Evolutionary conservation across 2,888 invertebrate genomes (phyloP).

Genomic region (Pegoplata infirma): DNA sequence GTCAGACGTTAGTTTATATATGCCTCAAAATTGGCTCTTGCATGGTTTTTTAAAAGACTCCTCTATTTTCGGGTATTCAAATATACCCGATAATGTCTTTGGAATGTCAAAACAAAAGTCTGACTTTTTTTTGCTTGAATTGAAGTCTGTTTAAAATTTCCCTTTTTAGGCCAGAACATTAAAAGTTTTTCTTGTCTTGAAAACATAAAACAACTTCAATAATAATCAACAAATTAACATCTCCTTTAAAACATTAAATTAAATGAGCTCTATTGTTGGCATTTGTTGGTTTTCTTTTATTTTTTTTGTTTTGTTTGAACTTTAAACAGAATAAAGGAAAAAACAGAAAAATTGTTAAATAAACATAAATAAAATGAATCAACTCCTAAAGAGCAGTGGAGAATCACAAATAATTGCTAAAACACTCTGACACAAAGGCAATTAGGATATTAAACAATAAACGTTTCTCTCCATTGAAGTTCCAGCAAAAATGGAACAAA

Average conservation of each 20-base stretch:
- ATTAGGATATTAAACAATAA: slow-evolving; percentile 51
- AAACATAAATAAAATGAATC: slow-evolving; percentile 52
- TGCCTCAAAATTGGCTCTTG: too few relatives aligned
- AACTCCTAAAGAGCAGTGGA: slow-evolving; percentile 45
- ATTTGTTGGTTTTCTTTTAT: slow-evolving; percentile 24
- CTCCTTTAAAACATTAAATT: neutral
- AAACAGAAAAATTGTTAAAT: slow-evolving; percentile 35
- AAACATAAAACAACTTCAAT: too few relatives aligned
- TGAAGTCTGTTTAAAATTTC: too few relatives aligned
- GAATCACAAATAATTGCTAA: slow-evolving; percentile 60
- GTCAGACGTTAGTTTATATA: too few relatives aligned
- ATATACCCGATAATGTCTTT: too few relatives aligned
- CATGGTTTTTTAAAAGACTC: too few relatives aligned
- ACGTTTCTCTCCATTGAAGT: slow-evolving; percentile 21
- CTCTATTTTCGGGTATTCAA: too few relatives aligned
- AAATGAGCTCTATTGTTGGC: slow-evolving; percentile 8
- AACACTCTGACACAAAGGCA: slow-evolving; percentile 62
- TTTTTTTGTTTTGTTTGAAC: slow-evolving; percentile 3
- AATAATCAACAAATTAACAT: slow-evolving; percentile 34
- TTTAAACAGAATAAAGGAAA: slow-evolving; percentile 1
- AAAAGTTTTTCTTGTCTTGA: too few relatives aligned
- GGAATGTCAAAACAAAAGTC: too few relatives aligned
- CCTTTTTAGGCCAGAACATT: too few relatives aligned
- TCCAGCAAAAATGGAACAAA: slow-evolving; percentile 27
- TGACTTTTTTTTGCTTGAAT: too few relatives aligned